phyloP scores from a whole-genome alignment of 2,888 invertebrate genomes.

The Ichneumoninae sp. region DNA sequence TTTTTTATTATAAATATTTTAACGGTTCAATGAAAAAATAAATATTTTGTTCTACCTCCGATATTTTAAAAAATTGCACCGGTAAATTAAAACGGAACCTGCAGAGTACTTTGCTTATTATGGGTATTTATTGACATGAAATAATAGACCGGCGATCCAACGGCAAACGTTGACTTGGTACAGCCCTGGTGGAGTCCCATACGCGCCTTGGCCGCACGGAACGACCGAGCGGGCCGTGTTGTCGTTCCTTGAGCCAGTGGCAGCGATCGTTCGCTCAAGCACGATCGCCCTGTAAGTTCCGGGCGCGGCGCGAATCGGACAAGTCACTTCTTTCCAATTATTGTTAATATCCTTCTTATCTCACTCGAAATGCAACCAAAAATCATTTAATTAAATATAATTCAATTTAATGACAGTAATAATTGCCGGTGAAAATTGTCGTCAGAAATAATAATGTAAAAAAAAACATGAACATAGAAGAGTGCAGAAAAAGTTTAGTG shows the following conservation, averaged over 20 bases:
- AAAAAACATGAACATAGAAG: too few relatives aligned
- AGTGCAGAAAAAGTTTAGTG: not conserved
- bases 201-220: constrained; percentile 76
- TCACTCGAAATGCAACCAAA: not conserved
- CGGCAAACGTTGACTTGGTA: constrained; percentile 62
- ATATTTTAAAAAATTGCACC: not conserved
- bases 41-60: not conserved
- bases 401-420: not conserved
- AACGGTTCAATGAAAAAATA: too few relatives aligned
- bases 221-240: constrained; percentile 74
- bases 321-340: not conserved
- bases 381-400: not conserved
- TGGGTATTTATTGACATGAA: not conserved
- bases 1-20: not conserved
- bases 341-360: not conserved
- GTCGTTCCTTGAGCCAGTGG: constrained; percentile 81
- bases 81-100: not conserved
- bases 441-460: too few relatives aligned
- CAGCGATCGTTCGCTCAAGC: constrained; percentile 77
- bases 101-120: not conserved
- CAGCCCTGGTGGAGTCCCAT: constrained; percentile 79
- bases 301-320: constrained; percentile 42
- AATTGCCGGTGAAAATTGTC: not conserved
- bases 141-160: not conserved
- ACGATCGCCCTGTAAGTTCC: constrained; percentile 71